A percentile compares a stretch with the other conserved stretches of the same genome.
phyloP scores from a whole-genome alignment of 2,797 vertebrate species.

The Psittacula derbiana region DNA sequence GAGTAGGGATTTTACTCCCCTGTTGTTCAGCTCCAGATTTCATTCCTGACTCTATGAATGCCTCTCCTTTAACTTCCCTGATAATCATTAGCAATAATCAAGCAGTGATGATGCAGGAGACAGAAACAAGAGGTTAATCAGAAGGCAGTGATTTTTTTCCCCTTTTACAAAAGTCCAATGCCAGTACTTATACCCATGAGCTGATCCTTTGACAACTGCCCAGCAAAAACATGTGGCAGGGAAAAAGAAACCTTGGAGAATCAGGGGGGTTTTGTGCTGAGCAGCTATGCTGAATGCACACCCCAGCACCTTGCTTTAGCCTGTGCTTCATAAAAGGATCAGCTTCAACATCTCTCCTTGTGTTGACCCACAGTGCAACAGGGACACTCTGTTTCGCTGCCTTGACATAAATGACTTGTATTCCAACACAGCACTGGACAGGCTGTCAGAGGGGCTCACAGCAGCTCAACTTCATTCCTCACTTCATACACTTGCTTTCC shows the following conservation, averaged over 20 bases:
- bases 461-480: not conserved
- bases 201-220: not conserved
- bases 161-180: not conserved
- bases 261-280: not conserved
- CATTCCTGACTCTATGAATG: not conserved
- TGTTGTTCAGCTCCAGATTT: slow-evolving; percentile 24
- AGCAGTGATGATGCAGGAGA: not conserved
- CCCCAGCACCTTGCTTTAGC: not conserved
- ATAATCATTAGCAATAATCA: slow-evolving; percentile 7
- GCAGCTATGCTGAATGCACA: not conserved
- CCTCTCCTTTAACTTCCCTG: slow-evolving; percentile 1
- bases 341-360: not conserved
- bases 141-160: not conserved
- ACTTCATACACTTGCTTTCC: not conserved
- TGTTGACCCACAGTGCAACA: not conserved
- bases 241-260: not conserved
- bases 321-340: not conserved
- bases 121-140: not conserved
- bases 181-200: not conserved
- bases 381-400: not conserved
- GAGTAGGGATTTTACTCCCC: slow-evolving; percentile 3
- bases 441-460: not conserved
- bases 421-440: not conserved
- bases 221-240: not conserved
- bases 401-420: not conserved